Conservation (phyloP, 2,888 invertebrate genomes). For the Caradrina clavipalpis region DNA sequence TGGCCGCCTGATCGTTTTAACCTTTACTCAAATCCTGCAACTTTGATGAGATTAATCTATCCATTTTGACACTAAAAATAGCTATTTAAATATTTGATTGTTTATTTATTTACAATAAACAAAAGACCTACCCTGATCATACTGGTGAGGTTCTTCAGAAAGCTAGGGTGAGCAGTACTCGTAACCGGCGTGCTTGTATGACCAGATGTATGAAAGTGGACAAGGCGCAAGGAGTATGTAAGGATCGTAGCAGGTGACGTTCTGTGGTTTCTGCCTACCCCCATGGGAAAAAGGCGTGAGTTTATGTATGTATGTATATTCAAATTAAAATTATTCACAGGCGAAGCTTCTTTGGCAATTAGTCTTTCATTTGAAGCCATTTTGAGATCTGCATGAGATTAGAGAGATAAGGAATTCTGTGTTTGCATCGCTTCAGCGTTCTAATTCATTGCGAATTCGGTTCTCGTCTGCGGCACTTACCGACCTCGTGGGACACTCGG, state of each 20-base stretch:
- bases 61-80: slow-evolving; percentile 5
- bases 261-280: no score
- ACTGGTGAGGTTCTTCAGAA: no score
- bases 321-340: slow-evolving; percentile 9
- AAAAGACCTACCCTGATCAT: no score
- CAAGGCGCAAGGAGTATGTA: no score
- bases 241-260: no score
- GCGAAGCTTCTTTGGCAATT: slow-evolving; percentile 39
- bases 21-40: slow-evolving; percentile 17
- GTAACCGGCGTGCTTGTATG: no score
- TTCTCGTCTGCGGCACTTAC: slow-evolving; percentile 16
- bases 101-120: no score
- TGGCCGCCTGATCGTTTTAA: slow-evolving; percentile 31
- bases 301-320: slow-evolving; percentile 26
- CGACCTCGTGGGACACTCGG: slow-evolving; percentile 20
- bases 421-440: slow-evolving; percentile 46
- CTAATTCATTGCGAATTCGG: slow-evolving; percentile 45
- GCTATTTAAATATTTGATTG: slow-evolving; percentile 37
- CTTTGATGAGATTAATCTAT: slow-evolving; percentile 16
- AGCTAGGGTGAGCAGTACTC: no score
- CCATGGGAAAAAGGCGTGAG: no score
- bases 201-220: no score
- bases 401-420: slow-evolving; percentile 48
- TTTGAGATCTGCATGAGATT: slow-evolving; percentile 41
- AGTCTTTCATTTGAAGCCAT: slow-evolving; percentile 29